Evolutionary conservation across 2,113 vertebrate species (phyloP), one percentile per base, ranked within the genome.

Genomic region (Macaca nemestrina): DNA sequence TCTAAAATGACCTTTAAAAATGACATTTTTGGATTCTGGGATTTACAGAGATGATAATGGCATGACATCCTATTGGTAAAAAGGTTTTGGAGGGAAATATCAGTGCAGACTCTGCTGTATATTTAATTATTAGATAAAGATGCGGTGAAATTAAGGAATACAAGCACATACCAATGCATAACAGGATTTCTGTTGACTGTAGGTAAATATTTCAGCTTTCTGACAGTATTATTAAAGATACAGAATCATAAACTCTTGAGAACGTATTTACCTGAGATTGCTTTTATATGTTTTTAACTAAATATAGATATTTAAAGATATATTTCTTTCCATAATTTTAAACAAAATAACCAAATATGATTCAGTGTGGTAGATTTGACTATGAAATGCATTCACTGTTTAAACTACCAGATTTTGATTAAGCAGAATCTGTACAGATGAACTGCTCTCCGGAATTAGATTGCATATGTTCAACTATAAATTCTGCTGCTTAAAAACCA

Each of bases 1-100:
- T 87, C 52, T 38, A 59, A 97, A 96, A 18, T 95, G 43, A 92
- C 55, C 91, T 89, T 93, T 92, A 67, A 82, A 93, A 67, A 20
- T 95, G 64, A 50, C 38, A 45, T 97, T 57, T 90, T 80, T 83
- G 5, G 18, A 88, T 59, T 50, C 32, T 84, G 4, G 5, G 91
- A 91, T 85, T 68, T 85, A 86, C 70, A 82, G 18, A 61, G 50
- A 82, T 88, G 67, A 55, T 50, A 92, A 10, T 85, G 73, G 12
- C 75, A 81, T 94, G 43, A 73, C 45, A 64, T 90, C 75, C 59
- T 83, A 35, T 86, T 91, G 78, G 16, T 52, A 95, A 17, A 10
- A 35, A 30, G 40, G 7, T 35, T 13, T 81, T 85, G 8, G 9
- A 80, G 23, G 18, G 18, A 95, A 85, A 45, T 9, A 6, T 70